These are phyloP conservation scores for Drosophila parabipectinata DNA, from an alignment of 1,140 invertebrate genomes.

Conservation along the genomic window DNA sequence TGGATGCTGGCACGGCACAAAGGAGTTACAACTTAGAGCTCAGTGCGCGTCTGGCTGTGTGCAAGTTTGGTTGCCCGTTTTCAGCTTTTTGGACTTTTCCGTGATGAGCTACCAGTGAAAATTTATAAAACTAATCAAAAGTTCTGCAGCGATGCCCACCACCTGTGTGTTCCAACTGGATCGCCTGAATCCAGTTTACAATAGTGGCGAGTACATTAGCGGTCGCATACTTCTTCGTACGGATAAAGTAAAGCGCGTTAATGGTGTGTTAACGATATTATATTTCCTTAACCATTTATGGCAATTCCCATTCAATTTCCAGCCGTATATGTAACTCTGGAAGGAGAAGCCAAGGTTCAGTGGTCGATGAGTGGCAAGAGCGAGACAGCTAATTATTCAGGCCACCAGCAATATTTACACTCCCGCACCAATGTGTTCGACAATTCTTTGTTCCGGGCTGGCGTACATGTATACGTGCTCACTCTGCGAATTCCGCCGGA, in stretches of 20 bases:
- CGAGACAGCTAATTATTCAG: conserved; percentile 78
- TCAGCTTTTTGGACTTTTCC: conserved; percentile 9
- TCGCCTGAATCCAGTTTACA: conserved; percentile 76
- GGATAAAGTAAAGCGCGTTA: conserved; percentile 78
- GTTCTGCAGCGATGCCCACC: conserved; percentile 66
- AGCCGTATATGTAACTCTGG: conserved; percentile 79
- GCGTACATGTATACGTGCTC: conserved; percentile 86
- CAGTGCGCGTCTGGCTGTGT: conserved; percentile 79
- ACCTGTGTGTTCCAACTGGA: conserved; percentile 80
- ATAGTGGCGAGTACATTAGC: conserved; percentile 78
- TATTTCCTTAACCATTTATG: neutral
- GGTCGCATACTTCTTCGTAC: conserved; percentile 75
- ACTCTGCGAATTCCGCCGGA: conserved; percentile 85
- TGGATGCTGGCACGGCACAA: conserved; percentile 59
- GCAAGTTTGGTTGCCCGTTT: conserved; percentile 55
- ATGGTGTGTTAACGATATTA: conserved; percentile 56
- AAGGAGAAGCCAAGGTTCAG: conserved; percentile 81
- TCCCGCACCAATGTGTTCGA: conserved; percentile 81
- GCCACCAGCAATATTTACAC: conserved; percentile 79
- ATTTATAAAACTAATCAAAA: conserved; percentile 4
- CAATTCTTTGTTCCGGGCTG: conserved; percentile 85
- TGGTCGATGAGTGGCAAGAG: conserved; percentile 82
- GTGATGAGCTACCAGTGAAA: conserved; percentile 17
- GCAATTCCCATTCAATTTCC: neutral
- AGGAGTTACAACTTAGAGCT: conserved; percentile 25